Percentiles rank a stretch among this genome's conserved stretches.
Conservation (phyloP, 2,888 invertebrate genomes). For the Cantharis lateralis region DNA sequence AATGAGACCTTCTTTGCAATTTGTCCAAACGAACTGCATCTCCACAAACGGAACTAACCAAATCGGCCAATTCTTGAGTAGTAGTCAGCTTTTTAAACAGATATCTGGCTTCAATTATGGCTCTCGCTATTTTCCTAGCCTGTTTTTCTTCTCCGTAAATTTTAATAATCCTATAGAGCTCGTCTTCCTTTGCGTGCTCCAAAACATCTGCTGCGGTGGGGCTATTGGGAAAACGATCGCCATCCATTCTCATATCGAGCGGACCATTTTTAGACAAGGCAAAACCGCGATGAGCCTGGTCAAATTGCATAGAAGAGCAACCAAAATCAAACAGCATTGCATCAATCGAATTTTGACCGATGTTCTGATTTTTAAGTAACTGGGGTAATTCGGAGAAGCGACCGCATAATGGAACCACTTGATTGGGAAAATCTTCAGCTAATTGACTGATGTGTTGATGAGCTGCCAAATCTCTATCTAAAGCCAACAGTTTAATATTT, state of each 20-base stretch:
- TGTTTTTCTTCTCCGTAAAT: conserved; percentile 90
- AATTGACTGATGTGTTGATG: conserved; percentile 69
- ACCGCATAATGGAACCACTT: conserved; percentile 81
- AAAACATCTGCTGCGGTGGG: conserved; percentile 89
- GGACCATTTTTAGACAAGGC: conserved; percentile 83
- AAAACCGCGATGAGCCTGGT: conserved; percentile 82
- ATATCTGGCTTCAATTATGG: conserved; percentile 79
- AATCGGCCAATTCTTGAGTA: conserved; percentile 77
- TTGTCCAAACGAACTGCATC: conserved; percentile 68
- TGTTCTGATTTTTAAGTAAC: conserved; percentile 63
- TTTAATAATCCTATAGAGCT: conserved; percentile 83
- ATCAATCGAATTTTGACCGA: conserved; percentile 75
- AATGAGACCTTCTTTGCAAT: conserved; percentile 74
- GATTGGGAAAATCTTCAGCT: conserved; percentile 68
- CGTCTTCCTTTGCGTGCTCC: conserved; percentile 75
- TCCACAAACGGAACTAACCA: conserved; percentile 55
- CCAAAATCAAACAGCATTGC: conserved; percentile 92
- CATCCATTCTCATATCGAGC: conserved; percentile 96
- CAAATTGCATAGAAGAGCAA: conserved; percentile 95
- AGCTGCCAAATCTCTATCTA: conserved; percentile 89
- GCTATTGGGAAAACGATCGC: conserved; percentile 67
- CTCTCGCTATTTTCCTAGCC: conserved; percentile 84
- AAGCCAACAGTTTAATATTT: conserved; percentile 71
- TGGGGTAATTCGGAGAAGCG: conserved; percentile 84
- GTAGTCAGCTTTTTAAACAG: conserved; percentile 69